Base-by-base conservation (phyloP, 1,140 invertebrate species). In the Macrosteles quadrilineatus region DNA sequence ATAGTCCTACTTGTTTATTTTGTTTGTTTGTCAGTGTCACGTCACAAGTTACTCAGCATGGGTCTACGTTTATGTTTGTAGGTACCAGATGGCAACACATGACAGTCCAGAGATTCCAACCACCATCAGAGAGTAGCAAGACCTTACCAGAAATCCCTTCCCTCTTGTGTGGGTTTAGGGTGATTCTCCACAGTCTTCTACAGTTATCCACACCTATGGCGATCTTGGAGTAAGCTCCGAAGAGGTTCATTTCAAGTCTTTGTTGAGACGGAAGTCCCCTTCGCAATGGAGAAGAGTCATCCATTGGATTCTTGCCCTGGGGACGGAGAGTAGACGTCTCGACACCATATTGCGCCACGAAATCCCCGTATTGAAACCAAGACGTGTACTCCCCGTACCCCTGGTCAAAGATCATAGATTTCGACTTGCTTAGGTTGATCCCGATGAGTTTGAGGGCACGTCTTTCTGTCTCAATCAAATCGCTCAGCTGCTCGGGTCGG, bases 221-320 rank as follows among this genome's bases (percentile, higher is more conserved):
- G 1, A 65, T 14, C 19, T 25, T 14, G 4, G 25, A 23, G 12
- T 17, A 2, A 45, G 65, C 65, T 45, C 65, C 40, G 12, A 43
- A 23, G 4, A 43, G 65, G 40, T 67, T 67, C 9, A 67, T n/a
- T 47, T 23, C n/a, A 43, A n/a, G n/a, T 45, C 21, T 1, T 2
- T 21, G n/a, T 14, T 67, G 65, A 12, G 17, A 47, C 40, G 1
- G 36, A 17, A 21, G 65, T 25, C 2, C 65, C 45, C 23, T 67
- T 67, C 12, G 65, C 36, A 25, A 67, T 67, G 17, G 65, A 19
- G 21, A 50, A 50, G 47, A 67, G 29, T 67, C 40, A n/a, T 67
- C 65, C 21, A 25, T 3, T 1, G 65, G 65, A 45, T 67, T 67
- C 40, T 45, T 43, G n/a, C 65, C 65, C 45, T 67, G 65, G 12